Conservation (phyloP, 2,888 invertebrate species). For the Agonopterix subpropinquella region DNA sequence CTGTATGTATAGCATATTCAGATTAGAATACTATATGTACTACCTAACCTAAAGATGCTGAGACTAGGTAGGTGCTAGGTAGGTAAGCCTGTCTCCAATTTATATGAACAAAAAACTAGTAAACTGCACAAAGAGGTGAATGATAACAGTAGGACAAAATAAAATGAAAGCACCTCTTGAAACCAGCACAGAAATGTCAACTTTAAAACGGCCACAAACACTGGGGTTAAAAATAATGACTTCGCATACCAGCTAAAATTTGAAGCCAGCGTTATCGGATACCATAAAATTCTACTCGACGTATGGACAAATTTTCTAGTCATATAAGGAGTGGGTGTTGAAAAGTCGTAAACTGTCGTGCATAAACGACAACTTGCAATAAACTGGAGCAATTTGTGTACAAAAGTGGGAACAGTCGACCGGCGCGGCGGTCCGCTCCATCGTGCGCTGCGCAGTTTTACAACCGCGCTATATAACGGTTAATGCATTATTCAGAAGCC, state of each 20-base stretch:
- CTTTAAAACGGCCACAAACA: too few species aligned
- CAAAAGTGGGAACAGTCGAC: constrained; percentile 12
- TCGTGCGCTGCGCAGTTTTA: constrained; percentile 43
- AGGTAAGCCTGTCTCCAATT: too few species aligned
- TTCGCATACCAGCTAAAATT: background rate
- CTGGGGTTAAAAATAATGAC: too few species aligned
- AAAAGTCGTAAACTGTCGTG: constrained; percentile 45
- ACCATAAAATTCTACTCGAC: constrained; percentile 41
- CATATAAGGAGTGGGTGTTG: constrained; percentile 39
- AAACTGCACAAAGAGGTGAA: too few species aligned
- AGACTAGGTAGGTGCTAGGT: too few species aligned
- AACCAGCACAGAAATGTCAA: too few species aligned
- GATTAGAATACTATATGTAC: too few species aligned
- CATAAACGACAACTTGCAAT: constrained; percentile 40
- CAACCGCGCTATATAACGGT: constrained; percentile 43
- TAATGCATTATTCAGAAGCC: constrained; percentile 68
- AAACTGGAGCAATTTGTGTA: constrained; percentile 33
- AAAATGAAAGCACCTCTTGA: too few species aligned
- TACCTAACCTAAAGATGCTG: too few species aligned
- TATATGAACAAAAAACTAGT: too few species aligned
- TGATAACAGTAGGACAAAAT: too few species aligned
- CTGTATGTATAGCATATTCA: too few species aligned
- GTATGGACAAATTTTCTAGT: constrained; percentile 49
- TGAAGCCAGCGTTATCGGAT: constrained; percentile 25
- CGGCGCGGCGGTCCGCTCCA: constrained; percentile 11